phyloP scores from a whole-genome alignment of 1,140 invertebrate genomes.

The Calliopsis andreniformis region DNA sequence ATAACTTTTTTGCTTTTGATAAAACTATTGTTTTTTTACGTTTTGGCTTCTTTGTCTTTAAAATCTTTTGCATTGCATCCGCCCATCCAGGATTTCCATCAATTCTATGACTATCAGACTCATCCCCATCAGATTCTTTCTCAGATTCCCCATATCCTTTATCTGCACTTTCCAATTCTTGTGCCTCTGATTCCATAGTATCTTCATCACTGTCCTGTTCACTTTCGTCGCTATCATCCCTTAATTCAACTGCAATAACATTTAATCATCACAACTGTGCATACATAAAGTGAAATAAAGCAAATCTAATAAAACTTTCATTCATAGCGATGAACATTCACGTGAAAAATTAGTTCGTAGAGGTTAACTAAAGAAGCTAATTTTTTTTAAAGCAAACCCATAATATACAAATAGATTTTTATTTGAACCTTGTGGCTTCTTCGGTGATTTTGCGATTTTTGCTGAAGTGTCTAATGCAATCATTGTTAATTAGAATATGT shows the following conservation, averaged over 20 bases:
- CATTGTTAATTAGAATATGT: slow-evolving; percentile 33
- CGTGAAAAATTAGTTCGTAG: not conserved
- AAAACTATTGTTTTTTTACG: slow-evolving; percentile 88
- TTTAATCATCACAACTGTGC: not conserved
- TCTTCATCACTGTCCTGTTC: slow-evolving; percentile 81
- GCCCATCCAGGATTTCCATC: slow-evolving; percentile 82
- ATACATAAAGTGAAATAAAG: not conserved
- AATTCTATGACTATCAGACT: not conserved
- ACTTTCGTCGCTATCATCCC: slow-evolving; percentile 22
- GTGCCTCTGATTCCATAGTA: not conserved
- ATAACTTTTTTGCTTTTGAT: slow-evolving; percentile 88
- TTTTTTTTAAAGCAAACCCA: not conserved
- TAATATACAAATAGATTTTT: slow-evolving; percentile 9
- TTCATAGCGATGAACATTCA: not conserved
- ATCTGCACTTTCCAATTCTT: not conserved
- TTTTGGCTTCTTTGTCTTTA: slow-evolving; percentile 88
- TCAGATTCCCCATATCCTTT: not conserved
- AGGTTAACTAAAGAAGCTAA: not conserved
- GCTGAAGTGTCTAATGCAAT: not conserved
- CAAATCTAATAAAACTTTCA: not conserved
- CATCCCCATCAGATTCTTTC: not conserved
- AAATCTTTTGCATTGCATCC: slow-evolving; percentile 88
- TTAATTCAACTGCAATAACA: slow-evolving; percentile 10
- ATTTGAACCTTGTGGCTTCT: not conserved
- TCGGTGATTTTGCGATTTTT: not conserved